Base-by-base conservation (phyloP, 1,140 invertebrate species). In the Aphaenogaster rudis region DNA sequence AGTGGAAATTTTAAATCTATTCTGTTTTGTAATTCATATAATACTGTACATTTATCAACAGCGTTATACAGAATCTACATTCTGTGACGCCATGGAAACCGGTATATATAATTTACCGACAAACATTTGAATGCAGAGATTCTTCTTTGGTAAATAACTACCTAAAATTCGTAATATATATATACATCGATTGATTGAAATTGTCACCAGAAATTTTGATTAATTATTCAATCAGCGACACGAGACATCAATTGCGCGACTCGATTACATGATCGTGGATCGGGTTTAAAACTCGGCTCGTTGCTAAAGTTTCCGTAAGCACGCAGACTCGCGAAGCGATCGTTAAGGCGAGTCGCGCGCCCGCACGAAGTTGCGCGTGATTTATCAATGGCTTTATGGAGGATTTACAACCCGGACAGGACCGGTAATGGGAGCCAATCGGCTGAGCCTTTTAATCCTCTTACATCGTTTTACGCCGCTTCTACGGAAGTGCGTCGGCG, bases 391-490 rank as follows among this genome's bases (percentile, higher is more conserved):
- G 90, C 64, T 86, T 84, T 88, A 61, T 42, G 88, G 63, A 77
- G 82, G 87, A 91, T 91, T 88, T 91, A 90, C 90, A 90, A 66
- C 36, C 79, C 13, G 74, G 86, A 90, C 85, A 80, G 88, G 63
- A 86, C 69, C 69, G 86, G 86, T 88, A 90, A 90, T 90, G 86
- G 82, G 77, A 90, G 86, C 77, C 89, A 88, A 91, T 90, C 88
- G 89, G 48, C 74, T 78, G 63, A 61, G 86, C 86, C 86, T 85
- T 88, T 90, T 91, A 91, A 91, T 91, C 89, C 89, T 90, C 89
- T 91, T 91, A 90, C 88, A 90, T 85, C 88, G 89, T 85, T 90
- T 84, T 85, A 85, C 86, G 57, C 84, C 80, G 89, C 72, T 86
- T 82, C 67, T 76, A 67, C 86, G 89, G 74, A 88, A 90, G 88